These are phyloP conservation scores for Dunckerocampus dactyliophorus DNA, from an alignment of 2,113 vertebrate species.

Conservation along the genomic window DNA sequence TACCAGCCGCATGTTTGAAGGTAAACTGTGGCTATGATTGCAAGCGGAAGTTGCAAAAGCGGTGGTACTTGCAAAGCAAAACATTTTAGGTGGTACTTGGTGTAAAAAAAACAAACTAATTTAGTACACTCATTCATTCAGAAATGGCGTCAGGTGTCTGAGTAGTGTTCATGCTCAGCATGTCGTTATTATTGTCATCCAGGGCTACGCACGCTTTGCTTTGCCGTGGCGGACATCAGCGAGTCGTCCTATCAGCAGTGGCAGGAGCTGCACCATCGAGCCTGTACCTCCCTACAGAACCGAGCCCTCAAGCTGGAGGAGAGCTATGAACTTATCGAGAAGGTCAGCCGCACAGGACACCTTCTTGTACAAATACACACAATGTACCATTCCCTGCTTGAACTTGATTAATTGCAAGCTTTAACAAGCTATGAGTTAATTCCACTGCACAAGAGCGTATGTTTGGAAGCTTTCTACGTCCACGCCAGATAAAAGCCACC, in stretches of 20 bases:
- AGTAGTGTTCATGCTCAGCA: not conserved
- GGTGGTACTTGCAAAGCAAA: too few relatives aligned
- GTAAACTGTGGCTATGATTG: too few relatives aligned
- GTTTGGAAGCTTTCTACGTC: conserved; percentile 3
- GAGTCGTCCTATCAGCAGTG: conserved; percentile 90
- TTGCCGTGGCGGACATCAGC: conserved; percentile 88
- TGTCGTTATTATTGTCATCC: conserved; percentile 14
- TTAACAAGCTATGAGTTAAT: too few relatives aligned
- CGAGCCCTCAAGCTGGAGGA: conserved; percentile 91
- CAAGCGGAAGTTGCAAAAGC: too few relatives aligned
- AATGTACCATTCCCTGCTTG: too few relatives aligned
- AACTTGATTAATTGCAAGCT: too few relatives aligned
- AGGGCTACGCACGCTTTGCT: conserved; percentile 95
- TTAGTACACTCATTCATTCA: too few relatives aligned
- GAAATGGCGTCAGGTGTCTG: too few relatives aligned
- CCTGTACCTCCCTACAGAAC: conserved; percentile 88
- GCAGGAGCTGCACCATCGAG: conserved; percentile 81
- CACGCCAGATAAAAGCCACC: conserved; percentile 4
- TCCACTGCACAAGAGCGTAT: not conserved
- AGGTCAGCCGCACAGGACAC: conserved; percentile 65
- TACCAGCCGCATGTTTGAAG: too few relatives aligned
- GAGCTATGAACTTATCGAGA: conserved; percentile 95
- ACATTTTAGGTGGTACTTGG: too few relatives aligned
- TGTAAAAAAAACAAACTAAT: too few relatives aligned
- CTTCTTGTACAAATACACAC: not conserved